Evolutionary conservation across 2,797 vertebrate genomes (phyloP), one percentile per base, ranked within the genome.

Genomic region (Rhinophrynus dorsalis): DNA sequence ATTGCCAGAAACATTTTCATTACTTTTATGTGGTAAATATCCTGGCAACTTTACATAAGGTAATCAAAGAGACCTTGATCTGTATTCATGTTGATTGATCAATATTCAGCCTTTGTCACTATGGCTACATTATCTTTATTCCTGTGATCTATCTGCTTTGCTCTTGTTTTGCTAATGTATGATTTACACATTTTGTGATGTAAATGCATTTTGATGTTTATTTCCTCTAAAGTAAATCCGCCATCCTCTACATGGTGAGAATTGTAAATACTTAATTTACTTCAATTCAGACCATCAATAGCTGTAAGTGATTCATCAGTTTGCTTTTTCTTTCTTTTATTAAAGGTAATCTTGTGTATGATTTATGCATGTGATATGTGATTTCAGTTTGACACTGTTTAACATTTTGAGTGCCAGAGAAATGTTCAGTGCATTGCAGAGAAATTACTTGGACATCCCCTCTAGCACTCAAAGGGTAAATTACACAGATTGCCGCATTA

Each of bases 71-170:
- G 12, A 33, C 37, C 21, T 27, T 44, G 11, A 27, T 51, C n/a
- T 32, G 21, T 23, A 63, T 50, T 63, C 60, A 50, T 17, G 10
- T 9, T 9, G 13, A 15, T 6, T 26, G 21, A 27, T 51, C 20
- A 13, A n/a, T 40, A 40, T 40, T n/a, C 3, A 1, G 32, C 37
- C 3, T 51, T 33, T 33, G 40, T 23, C 32, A 7, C 24, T 44
- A 17, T 40, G 26, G 26, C 42, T 44, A 13, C 30, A 18, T 48
- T 42, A 62, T 63, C 24, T 27, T 12, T 9, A 7, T 40, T 21
- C 9, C 48, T 64, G 21, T 54, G 61, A 64, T 64, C 61, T 64
- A 27, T n/a, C n/a, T 15, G 20, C 9, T 64, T 51, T 51, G 45
- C 18, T 52, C 33, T 10, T 52, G 5, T 26, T 48, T 50, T 37